A percentile compares a stretch with the other conserved stretches of the same genome.
phyloP scores from a whole-genome alignment of 1,140 invertebrate species.

The Heliconius melpomene region DNA sequence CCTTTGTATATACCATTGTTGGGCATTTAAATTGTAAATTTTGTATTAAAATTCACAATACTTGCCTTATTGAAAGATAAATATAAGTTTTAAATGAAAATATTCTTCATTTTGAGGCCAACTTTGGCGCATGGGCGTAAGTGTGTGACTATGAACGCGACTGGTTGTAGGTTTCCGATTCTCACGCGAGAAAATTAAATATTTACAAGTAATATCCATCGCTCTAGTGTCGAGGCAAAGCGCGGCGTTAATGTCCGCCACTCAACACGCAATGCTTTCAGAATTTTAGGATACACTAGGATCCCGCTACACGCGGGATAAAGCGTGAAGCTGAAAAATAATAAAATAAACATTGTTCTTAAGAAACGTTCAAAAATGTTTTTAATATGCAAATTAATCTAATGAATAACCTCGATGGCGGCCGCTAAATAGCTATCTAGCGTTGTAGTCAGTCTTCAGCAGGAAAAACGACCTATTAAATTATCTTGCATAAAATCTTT shows the following conservation, averaged over 20 bases:
- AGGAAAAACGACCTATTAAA: slow-evolving; percentile 9
- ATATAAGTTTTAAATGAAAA: background rate
- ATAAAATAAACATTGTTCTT: background rate
- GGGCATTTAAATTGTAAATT: background rate
- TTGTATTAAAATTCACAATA: background rate
- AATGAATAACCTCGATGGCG: slow-evolving; percentile 4
- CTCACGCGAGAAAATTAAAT: too few species aligned
- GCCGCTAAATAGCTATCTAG: slow-evolving; percentile 5
- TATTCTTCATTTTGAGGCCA: background rate
- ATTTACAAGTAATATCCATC: too few species aligned
- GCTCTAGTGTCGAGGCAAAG: too few species aligned
- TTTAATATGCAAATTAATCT: background rate
- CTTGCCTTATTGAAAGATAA: background rate
- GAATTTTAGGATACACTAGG: too few species aligned
- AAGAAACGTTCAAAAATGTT: slow-evolving; percentile 1
- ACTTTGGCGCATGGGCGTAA: too few species aligned
- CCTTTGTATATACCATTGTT: background rate
- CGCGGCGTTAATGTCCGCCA: too few species aligned
- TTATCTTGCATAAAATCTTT: slow-evolving; percentile 5
- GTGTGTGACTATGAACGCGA: too few species aligned
- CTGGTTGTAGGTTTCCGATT: too few species aligned
- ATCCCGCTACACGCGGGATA: too few species aligned
- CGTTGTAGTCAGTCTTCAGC: background rate
- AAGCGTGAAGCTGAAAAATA: too few species aligned
- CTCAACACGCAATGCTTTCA: too few species aligned